Percentiles rank a stretch among this genome's conserved stretches.
Conservation (phyloP, 2,113 vertebrate genomes). For the Apteryx owenii region DNA sequence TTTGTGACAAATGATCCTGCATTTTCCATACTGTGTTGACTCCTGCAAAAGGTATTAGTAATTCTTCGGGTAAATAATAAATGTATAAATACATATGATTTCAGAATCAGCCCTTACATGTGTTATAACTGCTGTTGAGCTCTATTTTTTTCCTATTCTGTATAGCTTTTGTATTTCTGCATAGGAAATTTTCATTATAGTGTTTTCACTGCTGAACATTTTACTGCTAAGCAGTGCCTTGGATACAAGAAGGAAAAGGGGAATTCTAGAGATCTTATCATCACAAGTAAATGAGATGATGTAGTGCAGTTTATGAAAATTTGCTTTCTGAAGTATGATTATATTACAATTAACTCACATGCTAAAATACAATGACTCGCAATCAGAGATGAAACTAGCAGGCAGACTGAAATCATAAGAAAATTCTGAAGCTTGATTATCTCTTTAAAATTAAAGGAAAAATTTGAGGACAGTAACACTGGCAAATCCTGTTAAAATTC, state of each 20-base stretch:
- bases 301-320: not conserved
- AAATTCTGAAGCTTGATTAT: not conserved
- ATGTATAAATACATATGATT: not conserved
- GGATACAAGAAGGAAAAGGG: not conserved
- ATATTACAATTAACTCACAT: not conserved
- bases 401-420: not conserved
- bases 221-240: not conserved
- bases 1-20: not conserved
- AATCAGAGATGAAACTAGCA: not conserved
- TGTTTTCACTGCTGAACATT: not conserved
- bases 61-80: not conserved
- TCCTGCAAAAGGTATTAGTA: not conserved
- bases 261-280: not conserved
- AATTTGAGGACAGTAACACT: not conserved
- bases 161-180: not conserved
- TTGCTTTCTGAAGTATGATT: not conserved
- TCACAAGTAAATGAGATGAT: not conserved
- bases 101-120: not conserved
- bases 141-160: not conserved
- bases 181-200: not conserved
- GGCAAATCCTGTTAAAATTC: not conserved
- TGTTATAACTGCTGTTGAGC: not conserved
- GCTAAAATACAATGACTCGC: not conserved
- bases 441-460: not conserved
- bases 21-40: not conserved